Evolutionary conservation across 1,140 invertebrate species (phyloP).

Genomic region (Atopsyche davidsoni): DNA sequence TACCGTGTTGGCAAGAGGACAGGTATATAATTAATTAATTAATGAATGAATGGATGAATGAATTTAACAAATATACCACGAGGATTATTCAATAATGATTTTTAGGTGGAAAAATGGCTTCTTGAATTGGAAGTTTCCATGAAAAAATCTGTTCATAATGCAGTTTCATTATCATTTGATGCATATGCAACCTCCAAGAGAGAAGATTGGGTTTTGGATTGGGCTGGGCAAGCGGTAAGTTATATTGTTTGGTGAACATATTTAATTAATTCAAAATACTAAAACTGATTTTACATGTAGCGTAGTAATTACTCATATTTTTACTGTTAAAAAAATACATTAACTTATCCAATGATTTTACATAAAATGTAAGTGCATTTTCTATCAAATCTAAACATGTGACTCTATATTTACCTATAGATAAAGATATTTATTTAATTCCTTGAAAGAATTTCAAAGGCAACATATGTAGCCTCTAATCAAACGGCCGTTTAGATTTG

Average conservation of each 20-base stretch:
- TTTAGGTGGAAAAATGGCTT: slow-evolving; percentile 87
- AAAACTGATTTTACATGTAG: slow-evolving; percentile 1
- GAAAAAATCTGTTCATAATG: slow-evolving; percentile 80
- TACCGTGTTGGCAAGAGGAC: slow-evolving; percentile 82
- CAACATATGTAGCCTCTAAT: too few species aligned
- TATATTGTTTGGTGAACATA: not conserved
- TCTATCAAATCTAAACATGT: too few species aligned
- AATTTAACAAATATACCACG: not conserved
- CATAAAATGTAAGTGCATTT: too few species aligned
- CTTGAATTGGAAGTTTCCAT: slow-evolving; percentile 85
- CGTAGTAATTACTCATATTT: not conserved
- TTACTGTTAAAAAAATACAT: slow-evolving; percentile 1
- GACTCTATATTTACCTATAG: too few species aligned
- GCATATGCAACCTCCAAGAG: slow-evolving; percentile 62
- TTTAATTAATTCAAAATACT: not conserved
- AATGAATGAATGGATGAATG: not conserved
- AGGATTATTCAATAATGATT: not conserved
- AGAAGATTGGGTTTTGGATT: slow-evolving; percentile 76
- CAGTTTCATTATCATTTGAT: slow-evolving; percentile 55
- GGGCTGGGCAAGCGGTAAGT: slow-evolving; percentile 79
- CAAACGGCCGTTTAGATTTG: too few species aligned
- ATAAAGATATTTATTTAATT: too few species aligned
- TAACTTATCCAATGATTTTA: too few species aligned
- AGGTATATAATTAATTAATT: slow-evolving; percentile 47
- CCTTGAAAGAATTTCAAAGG: too few species aligned